Evolutionary conservation across 2,888 invertebrate species (phyloP), one percentile per base, ranked within the genome.

Genomic region (Eilema sororculum): DNA sequence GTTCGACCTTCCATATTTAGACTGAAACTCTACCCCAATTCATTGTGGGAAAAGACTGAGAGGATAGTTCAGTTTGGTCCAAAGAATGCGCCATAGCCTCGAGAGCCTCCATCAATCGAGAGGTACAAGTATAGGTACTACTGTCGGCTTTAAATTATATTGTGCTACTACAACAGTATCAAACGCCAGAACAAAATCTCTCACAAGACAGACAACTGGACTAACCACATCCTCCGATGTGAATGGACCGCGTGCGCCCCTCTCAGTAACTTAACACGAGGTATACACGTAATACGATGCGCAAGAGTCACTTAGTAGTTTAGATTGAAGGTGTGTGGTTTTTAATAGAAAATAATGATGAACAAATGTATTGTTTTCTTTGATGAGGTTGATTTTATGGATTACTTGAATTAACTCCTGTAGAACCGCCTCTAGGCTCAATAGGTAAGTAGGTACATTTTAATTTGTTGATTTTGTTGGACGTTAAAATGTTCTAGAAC

Each of bases 161-260:
- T 41, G 16, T 41, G 41, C 16, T 25, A 22, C 41, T 62, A 33
- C 66, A 65, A 30, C 30, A 33, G 12, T 58, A 58, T 58, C 28
- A 24, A 28, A 58, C 25, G 9, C 28, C n/a, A 60, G 30, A 59
- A 66, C 46, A 67, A 33, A 37, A 64, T 66, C 71, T 67, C 57
- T 25, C 67, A 70, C 63, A 63, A 67, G 37, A 33, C 22, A 64
- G 33, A 72, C 76, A 70, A 71, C 72, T 67, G 70, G 60, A 63
- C 73, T 70, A 66, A 88, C 89, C 88, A 88, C 89, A 87, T 88
- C 88, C 88, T 84, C 78, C 67, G 75, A 74, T 87, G 88, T 86
- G 88, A 88, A 87, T 87, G 86, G 80, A 71, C 61, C 75, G 62
- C 74, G 65, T 68, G 59, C 73, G 74, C 78, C 81, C 86, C 84